phyloP scores from a whole-genome alignment of 2,113 vertebrate genomes.

The Chroicocephalus ridibundus region DNA sequence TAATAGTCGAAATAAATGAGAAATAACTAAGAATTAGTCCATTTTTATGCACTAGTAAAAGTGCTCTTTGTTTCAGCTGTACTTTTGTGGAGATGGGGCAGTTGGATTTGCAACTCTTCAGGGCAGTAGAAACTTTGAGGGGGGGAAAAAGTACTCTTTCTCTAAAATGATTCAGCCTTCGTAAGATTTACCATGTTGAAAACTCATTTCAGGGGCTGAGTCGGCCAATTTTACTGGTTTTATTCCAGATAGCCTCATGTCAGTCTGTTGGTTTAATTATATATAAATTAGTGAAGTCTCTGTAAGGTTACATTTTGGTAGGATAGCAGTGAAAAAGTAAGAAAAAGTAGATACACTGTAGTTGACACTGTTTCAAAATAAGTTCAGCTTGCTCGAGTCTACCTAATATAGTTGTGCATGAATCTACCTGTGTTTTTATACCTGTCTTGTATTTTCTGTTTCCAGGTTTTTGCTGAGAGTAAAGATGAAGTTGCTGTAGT shows the following conservation, averaged over 20 bases:
- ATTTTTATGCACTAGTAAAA: neutral
- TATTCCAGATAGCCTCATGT: neutral
- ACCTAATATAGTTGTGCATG: neutral
- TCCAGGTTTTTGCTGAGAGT: slow-evolving; percentile 91
- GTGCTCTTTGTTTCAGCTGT: neutral
- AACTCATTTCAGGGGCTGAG: neutral
- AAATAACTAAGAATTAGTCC: neutral
- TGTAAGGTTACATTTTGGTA: neutral
- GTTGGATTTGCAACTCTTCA: neutral
- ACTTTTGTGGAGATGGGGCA: neutral
- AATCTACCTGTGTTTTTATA: neutral
- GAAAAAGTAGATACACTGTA: neutral
- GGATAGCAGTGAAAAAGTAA: neutral
- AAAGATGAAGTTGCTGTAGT: slow-evolving; percentile 92
- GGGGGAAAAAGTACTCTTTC: neutral
- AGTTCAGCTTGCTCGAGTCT: neutral
- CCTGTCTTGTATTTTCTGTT: neutral
- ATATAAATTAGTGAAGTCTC: neutral
- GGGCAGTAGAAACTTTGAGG: neutral
- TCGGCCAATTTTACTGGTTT: neutral
- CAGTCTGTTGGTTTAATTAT: neutral
- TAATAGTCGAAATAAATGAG: neutral
- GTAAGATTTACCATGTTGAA: neutral
- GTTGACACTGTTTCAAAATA: neutral
- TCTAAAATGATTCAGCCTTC: neutral